Conservation (phyloP, 2,888 invertebrate species). For the Andricus quercusramuli region DNA sequence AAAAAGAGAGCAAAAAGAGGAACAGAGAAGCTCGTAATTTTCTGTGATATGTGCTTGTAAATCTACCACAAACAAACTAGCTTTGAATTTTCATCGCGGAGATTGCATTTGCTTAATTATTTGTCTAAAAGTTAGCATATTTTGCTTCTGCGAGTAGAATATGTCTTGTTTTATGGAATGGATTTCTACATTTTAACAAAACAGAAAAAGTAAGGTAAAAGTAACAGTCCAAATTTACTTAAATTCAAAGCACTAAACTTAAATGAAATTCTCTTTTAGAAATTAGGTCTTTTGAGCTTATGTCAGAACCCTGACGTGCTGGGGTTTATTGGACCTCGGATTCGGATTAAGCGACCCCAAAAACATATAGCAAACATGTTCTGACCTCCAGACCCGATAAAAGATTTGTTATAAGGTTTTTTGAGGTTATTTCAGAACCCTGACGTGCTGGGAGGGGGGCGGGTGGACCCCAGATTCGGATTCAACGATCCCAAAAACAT, state of each 20-base stretch:
- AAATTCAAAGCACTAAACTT: background rate
- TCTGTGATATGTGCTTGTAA: slow-evolving; percentile 9
- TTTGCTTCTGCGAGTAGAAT: background rate
- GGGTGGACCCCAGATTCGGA: too few species aligned
- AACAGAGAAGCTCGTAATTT: slow-evolving; percentile 10
- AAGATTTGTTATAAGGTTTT: too few species aligned
- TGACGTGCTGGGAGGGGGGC: too few species aligned
- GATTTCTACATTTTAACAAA: background rate
- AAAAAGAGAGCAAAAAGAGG: background rate
- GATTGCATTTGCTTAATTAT: slow-evolving; percentile 13
- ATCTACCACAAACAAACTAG: background rate
- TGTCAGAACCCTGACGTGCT: too few species aligned
- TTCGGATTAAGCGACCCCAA: too few species aligned
- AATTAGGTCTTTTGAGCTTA: too few species aligned
- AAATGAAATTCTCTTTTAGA: too few species aligned
- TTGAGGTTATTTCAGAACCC: too few species aligned
- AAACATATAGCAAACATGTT: too few species aligned
- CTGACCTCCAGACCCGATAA: too few species aligned
- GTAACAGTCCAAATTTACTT: background rate
- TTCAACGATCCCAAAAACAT: too few species aligned
- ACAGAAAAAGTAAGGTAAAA: background rate
- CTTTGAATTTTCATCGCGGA: background rate
- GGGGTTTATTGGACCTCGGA: too few species aligned
- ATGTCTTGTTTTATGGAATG: background rate
- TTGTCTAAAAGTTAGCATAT: background rate